Evolutionary conservation across 2,113 vertebrate genomes (phyloP), one percentile per base, ranked within the genome.

Genomic region (Notarius quadriscutis): DNA sequence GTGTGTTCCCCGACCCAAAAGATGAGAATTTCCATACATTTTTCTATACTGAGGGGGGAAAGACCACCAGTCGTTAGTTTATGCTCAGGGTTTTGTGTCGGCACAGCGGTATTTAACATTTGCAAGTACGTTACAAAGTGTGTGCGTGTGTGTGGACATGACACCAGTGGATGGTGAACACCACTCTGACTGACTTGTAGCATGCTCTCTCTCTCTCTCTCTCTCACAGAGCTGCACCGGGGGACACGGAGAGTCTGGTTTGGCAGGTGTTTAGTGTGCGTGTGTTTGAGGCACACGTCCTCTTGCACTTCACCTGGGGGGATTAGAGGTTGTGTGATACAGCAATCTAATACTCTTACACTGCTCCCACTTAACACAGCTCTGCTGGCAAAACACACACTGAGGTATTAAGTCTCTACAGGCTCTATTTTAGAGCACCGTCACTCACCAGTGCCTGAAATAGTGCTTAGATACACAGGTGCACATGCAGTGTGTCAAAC

Each of bases 221-320:
- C 30, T 20, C 27, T 41, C 41, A 12, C 22, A 50, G 30, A 84
- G 6, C 34, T 30, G 57, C 41, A 10, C 85, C 7, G 4, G 65
- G 41, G 57, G 18, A n/a, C 7, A 18, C 5, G 8, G 0, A n/a
- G 22, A 17, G 30, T 18, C 41, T 81, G 63, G 84, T 84, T 84
- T 86, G 89, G 65, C 89, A 86, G 87, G 84, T 88, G 89, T 79
- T 60, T 63, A 80, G 87, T 69, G 85, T 22, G 75, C 22, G 30
- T 18, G 71, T 85, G 55, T 48, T 27, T 27, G 60, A 84, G 87
- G 55, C 82, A 84, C 50, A 77, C 69, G 48, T 88, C 77, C 75
- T 86, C 81, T 58, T 51, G 3, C 81, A 41, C 72, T 84, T 82
- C 27, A 88, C 89, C 85, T 87, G 60, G 77, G 85, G 78, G 87